Percentiles rank a stretch among this genome's conserved stretches.
phyloP scores from a whole-genome alignment of 2,888 invertebrate genomes.

The Hybos culiciformis region DNA sequence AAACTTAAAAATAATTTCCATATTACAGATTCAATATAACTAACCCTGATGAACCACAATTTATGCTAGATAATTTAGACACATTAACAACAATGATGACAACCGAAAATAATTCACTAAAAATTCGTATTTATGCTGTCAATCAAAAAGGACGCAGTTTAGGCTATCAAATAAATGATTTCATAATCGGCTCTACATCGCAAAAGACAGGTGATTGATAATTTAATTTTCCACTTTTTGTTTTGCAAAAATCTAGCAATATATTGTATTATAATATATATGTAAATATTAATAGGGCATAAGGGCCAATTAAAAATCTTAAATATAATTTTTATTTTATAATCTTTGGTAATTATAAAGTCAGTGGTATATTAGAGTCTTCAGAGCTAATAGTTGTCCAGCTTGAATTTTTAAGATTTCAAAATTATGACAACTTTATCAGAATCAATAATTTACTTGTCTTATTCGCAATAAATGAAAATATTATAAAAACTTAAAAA shows the following conservation, averaged over 20 bases:
- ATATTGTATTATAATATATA: background rate
- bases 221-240: background rate
- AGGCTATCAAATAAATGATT: conserved; percentile 56
- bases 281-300: no score
- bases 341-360: no score
- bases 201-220: conserved; percentile 46
- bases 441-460: no score
- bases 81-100: conserved; percentile 65
- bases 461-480: no score
- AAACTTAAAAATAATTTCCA: conserved; percentile 8
- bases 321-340: no score
- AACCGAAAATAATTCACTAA: conserved; percentile 65
- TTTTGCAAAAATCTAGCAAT: no score
- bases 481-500: no score
- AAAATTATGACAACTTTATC: no score
- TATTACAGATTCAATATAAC: conserved; percentile 34
- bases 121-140: conserved; percentile 61
- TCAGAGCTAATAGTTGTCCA: no score
- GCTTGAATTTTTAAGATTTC: no score
- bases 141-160: conserved; percentile 72
- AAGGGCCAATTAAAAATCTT: no score
- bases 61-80: conserved; percentile 41
- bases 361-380: no score
- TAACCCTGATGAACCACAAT: conserved; percentile 34
- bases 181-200: conserved; percentile 59